phyloP scores from a whole-genome alignment of 1,140 invertebrate species.

The Lamellibrachia luymesi region DNA sequence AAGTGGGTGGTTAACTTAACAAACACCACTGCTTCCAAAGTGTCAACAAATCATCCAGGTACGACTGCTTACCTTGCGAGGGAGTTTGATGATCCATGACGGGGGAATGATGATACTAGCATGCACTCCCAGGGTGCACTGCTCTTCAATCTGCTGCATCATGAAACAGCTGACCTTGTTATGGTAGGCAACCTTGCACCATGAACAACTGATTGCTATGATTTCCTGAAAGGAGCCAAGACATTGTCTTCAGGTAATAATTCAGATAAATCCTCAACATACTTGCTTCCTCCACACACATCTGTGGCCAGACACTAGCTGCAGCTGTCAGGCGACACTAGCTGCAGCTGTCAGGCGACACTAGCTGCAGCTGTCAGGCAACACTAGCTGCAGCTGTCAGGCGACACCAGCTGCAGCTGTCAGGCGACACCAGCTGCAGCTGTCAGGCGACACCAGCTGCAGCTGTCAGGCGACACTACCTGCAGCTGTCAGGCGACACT shows the following conservation, averaged over 20 bases:
- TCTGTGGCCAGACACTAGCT: not conserved
- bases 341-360: too few relatives aligned
- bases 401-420: too few relatives aligned
- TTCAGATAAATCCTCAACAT: not conserved
- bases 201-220: slow-evolving; percentile 93
- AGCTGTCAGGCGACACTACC: too few relatives aligned
- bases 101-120: slow-evolving; percentile 89
- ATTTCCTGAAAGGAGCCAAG: slow-evolving; percentile 72
- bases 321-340: too few relatives aligned
- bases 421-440: too few relatives aligned
- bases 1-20: too few relatives aligned
- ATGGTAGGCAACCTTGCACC: slow-evolving; percentile 96
- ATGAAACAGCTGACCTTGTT: slow-evolving; percentile 96
- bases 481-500: too few relatives aligned
- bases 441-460: too few relatives aligned
- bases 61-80: slow-evolving; percentile 62
- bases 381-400: too few relatives aligned
- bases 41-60: too few relatives aligned
- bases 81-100: slow-evolving; percentile 93
- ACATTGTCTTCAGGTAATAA: not conserved
- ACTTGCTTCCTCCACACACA: not conserved
- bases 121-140: slow-evolving; percentile 84
- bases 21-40: too few relatives aligned
- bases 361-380: too few relatives aligned
- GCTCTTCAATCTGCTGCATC: slow-evolving; percentile 84